Base-by-base conservation (phyloP, 2,797 vertebrate species). In the Thaleichthys pacificus region DNA sequence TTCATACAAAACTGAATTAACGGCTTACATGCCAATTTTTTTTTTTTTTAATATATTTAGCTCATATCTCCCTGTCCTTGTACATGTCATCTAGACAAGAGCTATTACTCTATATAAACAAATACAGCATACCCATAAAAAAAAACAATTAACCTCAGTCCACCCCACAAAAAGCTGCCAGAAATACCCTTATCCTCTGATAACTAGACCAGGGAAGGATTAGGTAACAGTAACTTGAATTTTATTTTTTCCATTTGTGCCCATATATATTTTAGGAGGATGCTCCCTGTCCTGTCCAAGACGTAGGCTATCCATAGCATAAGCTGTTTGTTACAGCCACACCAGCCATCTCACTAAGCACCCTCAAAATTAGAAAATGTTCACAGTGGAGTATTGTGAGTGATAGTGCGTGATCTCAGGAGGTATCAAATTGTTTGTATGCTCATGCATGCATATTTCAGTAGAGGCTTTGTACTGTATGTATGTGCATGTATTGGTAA, bases 371-470 rank as follows among this genome's bases (percentile, higher is more conserved):
- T 69, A 77, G 66, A 82, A 76, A 61, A 21, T 72, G 73, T 91
- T 91, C 90, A 92, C 90, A 93, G 90, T 91, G 89, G 84, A 85
- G 82, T 75, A 80, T 80, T 81, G 77, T 30, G 81, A 83, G 76
- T 75, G 80, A 86, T 71, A 70, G 84, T 73, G 69, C 62, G 42
- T 5, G 73, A 81, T 84, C 84, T 75, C 17, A 54, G 64, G 69
- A 86, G 84, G 82, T 85, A 82, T 74, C 72, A 30, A 73, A 79
- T 73, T 76, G 82, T 79, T 78, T 24, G 75, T 78, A 82, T 85
- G 82, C 85, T 87, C 75, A 65, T 77, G 87, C 88, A 88, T 88
- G 86, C 78, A 83, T 82, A 72, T 76, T 61, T 56, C 60, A 4
- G 73, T 77, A 68, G 19, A n/a, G 19, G 19, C 15, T n/a, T 56